phyloP scores from a whole-genome alignment of 1,140 invertebrate genomes.

The Bombus confusus region DNA sequence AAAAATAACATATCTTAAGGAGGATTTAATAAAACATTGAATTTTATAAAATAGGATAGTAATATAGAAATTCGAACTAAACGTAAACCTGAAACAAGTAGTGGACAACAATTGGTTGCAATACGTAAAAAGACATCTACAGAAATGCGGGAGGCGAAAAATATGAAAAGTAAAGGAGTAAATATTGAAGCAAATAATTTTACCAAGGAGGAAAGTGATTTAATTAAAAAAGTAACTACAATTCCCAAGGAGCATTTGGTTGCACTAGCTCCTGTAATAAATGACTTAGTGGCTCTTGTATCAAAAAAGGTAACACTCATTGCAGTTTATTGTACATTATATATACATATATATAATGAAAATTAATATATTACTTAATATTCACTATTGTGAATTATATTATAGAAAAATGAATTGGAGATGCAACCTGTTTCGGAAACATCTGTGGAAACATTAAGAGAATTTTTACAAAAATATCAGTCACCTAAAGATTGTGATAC shows the following conservation, averaged over 20 bases:
- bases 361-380: neutral
- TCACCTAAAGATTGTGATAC: constrained; percentile 43
- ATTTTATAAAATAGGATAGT: constrained; percentile 64
- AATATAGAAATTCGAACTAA: constrained; percentile 62
- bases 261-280: constrained; percentile 74
- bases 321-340: neutral
- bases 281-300: constrained; percentile 71
- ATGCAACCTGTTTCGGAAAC: constrained; percentile 14
- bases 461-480: constrained; percentile 66
- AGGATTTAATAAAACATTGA: constrained; percentile 11
- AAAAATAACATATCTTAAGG: constrained; percentile 19
- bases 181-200: constrained; percentile 24
- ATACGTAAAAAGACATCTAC: constrained; percentile 41
- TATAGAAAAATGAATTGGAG: constrained; percentile 43
- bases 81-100: constrained; percentile 47
- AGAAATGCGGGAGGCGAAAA: constrained; percentile 43
- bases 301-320: constrained; percentile 66
- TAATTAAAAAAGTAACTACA: constrained; percentile 38
- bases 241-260: constrained; percentile 70
- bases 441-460: constrained; percentile 56
- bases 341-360: too few species aligned
- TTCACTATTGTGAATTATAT: neutral
- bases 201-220: constrained; percentile 51
- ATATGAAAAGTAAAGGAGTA: constrained; percentile 42
- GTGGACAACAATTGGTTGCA: constrained; percentile 26